A percentile compares a stretch with the other conserved stretches of the same genome.
phyloP scores from a whole-genome alignment of 2,113 vertebrate species.

The Callaeas wilsoni region DNA sequence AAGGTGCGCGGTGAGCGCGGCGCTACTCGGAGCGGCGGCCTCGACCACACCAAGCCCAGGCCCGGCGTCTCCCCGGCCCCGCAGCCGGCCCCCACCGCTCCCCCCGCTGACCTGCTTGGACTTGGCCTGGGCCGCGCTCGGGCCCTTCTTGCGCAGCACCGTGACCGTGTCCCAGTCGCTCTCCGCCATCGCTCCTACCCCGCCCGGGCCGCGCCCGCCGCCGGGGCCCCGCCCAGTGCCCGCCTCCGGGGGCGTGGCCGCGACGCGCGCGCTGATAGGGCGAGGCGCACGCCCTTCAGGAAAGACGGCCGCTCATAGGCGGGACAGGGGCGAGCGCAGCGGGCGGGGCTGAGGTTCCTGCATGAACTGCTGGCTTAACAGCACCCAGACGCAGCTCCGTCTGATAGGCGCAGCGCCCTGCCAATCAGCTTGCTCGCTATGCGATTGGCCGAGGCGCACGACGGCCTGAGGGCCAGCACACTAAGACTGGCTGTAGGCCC shows the following conservation, averaged over 20 bases:
- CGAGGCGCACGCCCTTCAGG: rapidly evolving
- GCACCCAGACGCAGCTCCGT: rapidly evolving
- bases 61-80: neutral
- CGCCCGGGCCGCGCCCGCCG: neutral
- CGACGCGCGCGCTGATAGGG: neutral
- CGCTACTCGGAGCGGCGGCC: neutral
- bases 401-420: rapidly evolving
- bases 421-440: rapidly evolving
- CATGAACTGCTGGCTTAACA: rapidly evolving
- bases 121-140: slow-evolving; percentile 48
- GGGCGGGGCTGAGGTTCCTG: neutral
- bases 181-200: slow-evolving; percentile 4
- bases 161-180: slow-evolving; percentile 23
- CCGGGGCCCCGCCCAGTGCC: neutral
- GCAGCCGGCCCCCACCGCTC: neutral
- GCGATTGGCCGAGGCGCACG: rapidly evolving
- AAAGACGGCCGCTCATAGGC: neutral
- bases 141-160: slow-evolving; percentile 52
- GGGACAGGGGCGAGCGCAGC: rapidly evolving
- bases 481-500: rapidly evolving
- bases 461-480: rapidly evolving
- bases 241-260: neutral
- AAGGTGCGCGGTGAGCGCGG: neutral
- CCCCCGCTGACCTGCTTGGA: slow-evolving; percentile 20
- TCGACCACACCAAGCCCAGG: neutral